phyloP scores from a whole-genome alignment of 1,140 invertebrate species.

The Yoshiicerus persimilis region DNA sequence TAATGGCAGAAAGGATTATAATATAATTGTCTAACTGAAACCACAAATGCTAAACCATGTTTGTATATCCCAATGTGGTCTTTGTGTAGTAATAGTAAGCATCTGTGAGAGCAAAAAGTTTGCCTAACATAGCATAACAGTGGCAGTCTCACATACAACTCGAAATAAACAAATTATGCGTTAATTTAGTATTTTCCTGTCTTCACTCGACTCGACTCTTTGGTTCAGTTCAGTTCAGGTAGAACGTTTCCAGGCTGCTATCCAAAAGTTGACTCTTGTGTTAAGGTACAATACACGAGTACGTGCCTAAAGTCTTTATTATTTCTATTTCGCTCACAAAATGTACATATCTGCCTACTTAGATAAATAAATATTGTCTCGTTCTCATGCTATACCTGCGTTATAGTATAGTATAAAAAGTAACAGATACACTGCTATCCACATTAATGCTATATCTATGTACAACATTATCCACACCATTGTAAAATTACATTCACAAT shows the following conservation, averaged over 20 bases:
- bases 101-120: neutral
- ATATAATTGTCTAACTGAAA: neutral
- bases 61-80: neutral
- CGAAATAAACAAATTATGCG: neutral
- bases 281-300: too few relatives aligned
- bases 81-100: neutral
- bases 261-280: neutral
- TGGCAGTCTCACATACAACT: neutral
- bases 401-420: neutral
- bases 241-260: neutral
- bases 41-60: neutral
- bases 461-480: neutral
- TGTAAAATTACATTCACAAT: neutral
- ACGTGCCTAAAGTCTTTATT: neutral
- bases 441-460: neutral
- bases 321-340: neutral
- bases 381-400: too few relatives aligned
- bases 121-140: neutral
- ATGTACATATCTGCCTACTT: neutral
- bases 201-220: neutral
- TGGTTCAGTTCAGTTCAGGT: neutral
- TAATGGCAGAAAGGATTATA: neutral
- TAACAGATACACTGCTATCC: neutral
- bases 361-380: neutral
- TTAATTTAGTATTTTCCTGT: neutral